These are phyloP conservation scores for Chrysodeixis includens DNA, from an alignment of 2,888 invertebrate genomes.

Conservation along the genomic window DNA sequence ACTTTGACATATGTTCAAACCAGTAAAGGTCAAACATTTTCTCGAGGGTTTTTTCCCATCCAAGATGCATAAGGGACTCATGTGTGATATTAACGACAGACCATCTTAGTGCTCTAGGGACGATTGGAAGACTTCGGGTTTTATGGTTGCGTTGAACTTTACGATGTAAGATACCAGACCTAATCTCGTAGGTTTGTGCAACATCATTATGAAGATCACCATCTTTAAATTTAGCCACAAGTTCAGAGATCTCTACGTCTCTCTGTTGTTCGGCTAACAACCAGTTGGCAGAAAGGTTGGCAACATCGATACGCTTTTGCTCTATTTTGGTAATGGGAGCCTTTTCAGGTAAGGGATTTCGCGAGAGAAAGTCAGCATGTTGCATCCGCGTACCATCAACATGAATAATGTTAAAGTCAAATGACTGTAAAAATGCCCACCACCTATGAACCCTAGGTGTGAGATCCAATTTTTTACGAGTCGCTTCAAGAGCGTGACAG, in stretches of 20 bases:
- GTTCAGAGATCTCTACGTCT: background rate
- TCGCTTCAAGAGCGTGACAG: background rate
- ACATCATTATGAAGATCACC: background rate
- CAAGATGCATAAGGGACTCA: slow-evolving; percentile 36
- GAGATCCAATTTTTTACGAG: background rate
- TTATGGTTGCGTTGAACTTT: background rate
- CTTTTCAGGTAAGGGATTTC: background rate
- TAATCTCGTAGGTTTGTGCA: background rate
- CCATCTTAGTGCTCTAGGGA: background rate
- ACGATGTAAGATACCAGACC: background rate
- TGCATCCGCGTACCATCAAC: background rate
- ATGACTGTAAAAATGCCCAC: background rate
- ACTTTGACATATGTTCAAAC: slow-evolving; percentile 15
- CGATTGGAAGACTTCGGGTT: background rate
- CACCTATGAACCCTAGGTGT: background rate
- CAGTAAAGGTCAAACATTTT: slow-evolving; percentile 12
- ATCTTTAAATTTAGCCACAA: background rate
- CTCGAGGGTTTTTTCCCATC: slow-evolving; percentile 48
- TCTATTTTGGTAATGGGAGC: background rate
- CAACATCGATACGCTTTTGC: background rate
- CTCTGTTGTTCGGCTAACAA: background rate
- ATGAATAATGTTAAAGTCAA: background rate
- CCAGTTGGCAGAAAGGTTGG: background rate
- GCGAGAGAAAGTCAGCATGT: background rate
- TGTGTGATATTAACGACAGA: slow-evolving; percentile 3